phyloP scores from a whole-genome alignment of 2,113 vertebrate species.

The Hippoglossus stenolepis region DNA sequence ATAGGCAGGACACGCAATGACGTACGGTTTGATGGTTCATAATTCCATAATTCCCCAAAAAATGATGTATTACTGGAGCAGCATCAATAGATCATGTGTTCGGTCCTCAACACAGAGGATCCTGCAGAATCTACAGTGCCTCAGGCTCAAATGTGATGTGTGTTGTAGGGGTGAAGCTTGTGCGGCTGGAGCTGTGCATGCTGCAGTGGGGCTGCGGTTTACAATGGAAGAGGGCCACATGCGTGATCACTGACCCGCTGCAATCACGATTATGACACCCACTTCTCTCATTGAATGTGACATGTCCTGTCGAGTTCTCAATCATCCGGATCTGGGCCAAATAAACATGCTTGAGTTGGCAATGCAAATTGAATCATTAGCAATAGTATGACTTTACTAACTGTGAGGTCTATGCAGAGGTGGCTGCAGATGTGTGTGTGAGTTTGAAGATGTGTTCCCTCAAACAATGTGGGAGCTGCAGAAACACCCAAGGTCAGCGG shows the following conservation, averaged over 20 bases:
- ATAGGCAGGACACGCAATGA: conserved; percentile 15
- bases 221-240: not conserved
- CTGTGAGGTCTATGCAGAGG: not conserved
- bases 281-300: not conserved
- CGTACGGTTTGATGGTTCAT: conserved; percentile 15
- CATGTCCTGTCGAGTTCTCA: conserved; percentile 5
- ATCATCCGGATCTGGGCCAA: conserved; percentile 2
- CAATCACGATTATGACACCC: conserved; percentile 2
- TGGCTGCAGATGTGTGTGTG: not conserved
- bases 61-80: conserved; percentile 17
- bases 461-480: not conserved
- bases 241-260: conserved; percentile 12
- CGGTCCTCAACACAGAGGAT: not conserved
- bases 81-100: not conserved
- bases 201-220: conserved; percentile 28
- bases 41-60: no score
- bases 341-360: not conserved
- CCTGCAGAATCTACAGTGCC: not conserved
- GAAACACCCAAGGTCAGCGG: not conserved
- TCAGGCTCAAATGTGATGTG: not conserved
- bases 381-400: not conserved
- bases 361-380: not conserved
- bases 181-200: conserved; percentile 9
- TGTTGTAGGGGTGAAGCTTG: not conserved
- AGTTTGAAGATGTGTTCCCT: not conserved